Percentiles rank a stretch among this genome's conserved stretches.
phyloP scores from a whole-genome alignment of 2,797 vertebrate genomes.

The Esox lucius region DNA sequence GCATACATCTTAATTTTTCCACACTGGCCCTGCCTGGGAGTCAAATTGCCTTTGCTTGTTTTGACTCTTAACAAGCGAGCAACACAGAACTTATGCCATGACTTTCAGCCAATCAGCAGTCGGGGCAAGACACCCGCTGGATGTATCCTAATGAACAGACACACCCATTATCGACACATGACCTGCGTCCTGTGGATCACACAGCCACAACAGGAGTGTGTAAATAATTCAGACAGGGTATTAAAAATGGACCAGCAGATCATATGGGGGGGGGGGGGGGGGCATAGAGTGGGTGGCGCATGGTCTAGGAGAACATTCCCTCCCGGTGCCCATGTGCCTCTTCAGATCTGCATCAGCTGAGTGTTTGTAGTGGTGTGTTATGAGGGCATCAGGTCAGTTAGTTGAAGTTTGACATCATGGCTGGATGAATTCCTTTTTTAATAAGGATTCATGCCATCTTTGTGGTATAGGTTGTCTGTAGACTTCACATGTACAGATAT shows the following conservation, averaged over 20 bases:
- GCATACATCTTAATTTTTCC: too few species aligned
- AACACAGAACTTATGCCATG: too few species aligned
- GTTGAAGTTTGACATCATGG: not conserved
- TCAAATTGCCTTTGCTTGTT: too few species aligned
- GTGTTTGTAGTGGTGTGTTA: not conserved
- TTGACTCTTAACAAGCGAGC: too few species aligned
- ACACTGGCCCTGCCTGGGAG: too few species aligned
- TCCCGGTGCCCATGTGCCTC: slow-evolving; percentile 45
- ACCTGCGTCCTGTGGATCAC: slow-evolving; percentile 10
- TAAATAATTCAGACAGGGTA: slow-evolving; percentile 64
- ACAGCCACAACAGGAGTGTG: slow-evolving; percentile 14
- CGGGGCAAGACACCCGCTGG: not conserved
- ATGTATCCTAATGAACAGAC: not conserved
- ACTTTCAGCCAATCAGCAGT: too few species aligned
- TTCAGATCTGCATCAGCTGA: not conserved
- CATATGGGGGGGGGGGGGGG: slow-evolving; percentile 24
- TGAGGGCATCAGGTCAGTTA: not conserved
- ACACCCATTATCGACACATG: not conserved
- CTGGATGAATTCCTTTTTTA: not conserved
- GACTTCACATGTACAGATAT: not conserved
- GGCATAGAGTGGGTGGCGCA: slow-evolving; percentile 14
- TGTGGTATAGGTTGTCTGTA: not conserved
- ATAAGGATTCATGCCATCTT: not conserved
- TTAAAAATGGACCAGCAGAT: slow-evolving; percentile 49
- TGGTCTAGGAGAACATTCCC: slow-evolving; percentile 37